Percentiles rank a stretch among this genome's conserved stretches.
Evolutionary conservation across 2,888 invertebrate species (phyloP).

Genomic region (Aquatica leii): DNA sequence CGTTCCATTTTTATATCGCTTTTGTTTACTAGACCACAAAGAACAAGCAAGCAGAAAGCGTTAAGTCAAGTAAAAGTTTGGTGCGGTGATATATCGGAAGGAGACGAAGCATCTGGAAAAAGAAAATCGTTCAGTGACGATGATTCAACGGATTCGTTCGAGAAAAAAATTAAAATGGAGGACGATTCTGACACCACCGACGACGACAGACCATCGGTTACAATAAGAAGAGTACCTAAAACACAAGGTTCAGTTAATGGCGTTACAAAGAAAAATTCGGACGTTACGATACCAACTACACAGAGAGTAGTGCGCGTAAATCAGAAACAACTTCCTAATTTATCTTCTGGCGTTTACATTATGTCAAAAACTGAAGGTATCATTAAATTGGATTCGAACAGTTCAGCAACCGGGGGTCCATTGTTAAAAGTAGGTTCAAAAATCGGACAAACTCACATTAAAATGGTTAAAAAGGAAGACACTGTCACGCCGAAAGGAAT

Average conservation of each 20-base stretch:
- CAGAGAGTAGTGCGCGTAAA: slow-evolving; percentile 79
- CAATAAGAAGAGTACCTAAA: slow-evolving; percentile 39
- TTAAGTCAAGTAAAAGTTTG: slow-evolving; percentile 85
- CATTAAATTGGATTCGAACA: slow-evolving; percentile 72
- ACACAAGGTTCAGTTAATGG: slow-evolving; percentile 43
- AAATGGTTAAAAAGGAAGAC: slow-evolving; percentile 34
- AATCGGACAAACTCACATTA: slow-evolving; percentile 62
- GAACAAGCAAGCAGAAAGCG: slow-evolving; percentile 83
- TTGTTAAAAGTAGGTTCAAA: slow-evolving; percentile 63
- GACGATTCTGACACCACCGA: slow-evolving; percentile 51
- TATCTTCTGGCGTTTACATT: slow-evolving; percentile 74
- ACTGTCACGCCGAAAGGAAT: slow-evolving; percentile 24
- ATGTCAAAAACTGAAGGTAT: slow-evolving; percentile 81
- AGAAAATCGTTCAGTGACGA: slow-evolving; percentile 49
- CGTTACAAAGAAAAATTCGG: slow-evolving; percentile 41
- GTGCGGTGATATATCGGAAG: slow-evolving; percentile 74
- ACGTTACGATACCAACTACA: slow-evolving; percentile 62
- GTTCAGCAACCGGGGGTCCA: slow-evolving; percentile 58
- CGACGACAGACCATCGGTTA: slow-evolving; percentile 39
- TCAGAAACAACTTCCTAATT: slow-evolving; percentile 74
- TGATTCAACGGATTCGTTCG: slow-evolving; percentile 53
- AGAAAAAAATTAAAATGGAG: slow-evolving; percentile 57
- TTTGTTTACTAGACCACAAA: slow-evolving; percentile 69
- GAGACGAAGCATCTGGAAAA: slow-evolving; percentile 55
- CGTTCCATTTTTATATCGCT: not conserved